These are phyloP conservation scores for Myrmophylax atrothorax DNA, from an alignment of 2,113 vertebrate genomes.

Conservation along the genomic window DNA sequence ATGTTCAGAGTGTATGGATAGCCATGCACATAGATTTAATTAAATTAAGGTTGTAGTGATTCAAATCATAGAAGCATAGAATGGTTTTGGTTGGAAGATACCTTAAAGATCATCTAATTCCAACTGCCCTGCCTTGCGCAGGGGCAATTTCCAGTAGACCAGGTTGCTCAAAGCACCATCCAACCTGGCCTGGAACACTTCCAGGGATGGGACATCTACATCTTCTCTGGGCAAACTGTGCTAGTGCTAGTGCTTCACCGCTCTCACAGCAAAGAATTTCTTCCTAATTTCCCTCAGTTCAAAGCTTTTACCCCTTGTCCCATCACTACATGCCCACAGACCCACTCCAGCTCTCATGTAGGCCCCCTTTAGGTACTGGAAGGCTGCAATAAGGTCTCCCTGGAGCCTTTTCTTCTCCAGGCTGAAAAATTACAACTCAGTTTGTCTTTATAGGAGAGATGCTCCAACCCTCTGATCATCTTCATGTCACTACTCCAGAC, in stretches of 20 bases:
- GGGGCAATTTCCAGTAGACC: neutral
- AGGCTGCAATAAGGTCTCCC: neutral
- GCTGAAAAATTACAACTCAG: neutral
- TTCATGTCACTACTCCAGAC: neutral
- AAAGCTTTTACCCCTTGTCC: neutral
- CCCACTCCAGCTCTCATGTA: neutral
- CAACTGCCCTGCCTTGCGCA: neutral
- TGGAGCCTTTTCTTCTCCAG: neutral
- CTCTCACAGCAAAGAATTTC: neutral
- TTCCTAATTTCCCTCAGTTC: neutral
- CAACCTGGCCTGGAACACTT: neutral
- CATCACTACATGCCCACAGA: neutral
- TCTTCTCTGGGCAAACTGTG: neutral
- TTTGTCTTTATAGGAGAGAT: neutral
- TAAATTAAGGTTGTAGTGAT: neutral
- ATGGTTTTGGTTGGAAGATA: neutral
- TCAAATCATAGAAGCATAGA: neutral
- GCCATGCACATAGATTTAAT: neutral
- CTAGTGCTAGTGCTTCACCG: neutral
- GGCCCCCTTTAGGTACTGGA: neutral
- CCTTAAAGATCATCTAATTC: neutral
- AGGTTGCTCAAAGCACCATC: neutral
- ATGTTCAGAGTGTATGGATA: neutral
- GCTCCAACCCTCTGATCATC: neutral
- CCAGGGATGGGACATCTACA: neutral